Conservation (phyloP, 2,888 invertebrate species). For the Synergus laeviventris region DNA sequence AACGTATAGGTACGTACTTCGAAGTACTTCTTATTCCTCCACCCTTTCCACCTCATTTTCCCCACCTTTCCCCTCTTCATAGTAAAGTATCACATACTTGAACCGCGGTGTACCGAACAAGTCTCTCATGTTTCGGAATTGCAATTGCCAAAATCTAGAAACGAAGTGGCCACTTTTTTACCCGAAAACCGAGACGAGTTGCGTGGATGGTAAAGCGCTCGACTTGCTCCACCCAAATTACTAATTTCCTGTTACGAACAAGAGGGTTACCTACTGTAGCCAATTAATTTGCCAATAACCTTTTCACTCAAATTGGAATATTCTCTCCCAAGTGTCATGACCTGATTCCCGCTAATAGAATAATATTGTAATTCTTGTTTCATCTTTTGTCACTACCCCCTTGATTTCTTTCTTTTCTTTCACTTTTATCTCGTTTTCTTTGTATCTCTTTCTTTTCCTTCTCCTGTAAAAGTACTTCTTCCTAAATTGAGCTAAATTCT, state of each 20-base stretch:
- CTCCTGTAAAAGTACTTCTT: too few species aligned
- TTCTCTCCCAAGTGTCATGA: neutral
- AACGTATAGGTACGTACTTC: constrained; percentile 17
- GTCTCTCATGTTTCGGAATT: constrained; percentile 1
- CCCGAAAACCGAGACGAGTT: neutral
- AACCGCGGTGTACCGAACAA: neutral
- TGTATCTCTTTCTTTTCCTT: too few species aligned
- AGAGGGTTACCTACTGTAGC: constrained; percentile 55
- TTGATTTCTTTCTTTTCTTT: too few species aligned
- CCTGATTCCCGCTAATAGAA: neutral
- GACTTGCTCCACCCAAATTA: constrained; percentile 61
- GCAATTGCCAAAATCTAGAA: constrained; percentile 34
- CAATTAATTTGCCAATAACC: constrained; percentile 61
- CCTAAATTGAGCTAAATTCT: too few species aligned
- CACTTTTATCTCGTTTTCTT: too few species aligned
- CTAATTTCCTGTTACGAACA: constrained; percentile 68
- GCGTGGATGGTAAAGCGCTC: neutral
- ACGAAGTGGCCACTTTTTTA: constrained; percentile 5
- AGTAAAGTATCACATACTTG: constrained; percentile 7
- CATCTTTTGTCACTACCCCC: too few species aligned
- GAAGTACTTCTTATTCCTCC: constrained; percentile 41
- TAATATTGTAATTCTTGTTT: too few species aligned
- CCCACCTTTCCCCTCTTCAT: constrained; percentile 28
- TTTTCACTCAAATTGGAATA: constrained; percentile 54
- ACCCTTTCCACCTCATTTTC: constrained; percentile 7